Evolutionary conservation across 92 coral and sea anemone species (phyloP).

Genomic region (Zoanthus sociatus): DNA sequence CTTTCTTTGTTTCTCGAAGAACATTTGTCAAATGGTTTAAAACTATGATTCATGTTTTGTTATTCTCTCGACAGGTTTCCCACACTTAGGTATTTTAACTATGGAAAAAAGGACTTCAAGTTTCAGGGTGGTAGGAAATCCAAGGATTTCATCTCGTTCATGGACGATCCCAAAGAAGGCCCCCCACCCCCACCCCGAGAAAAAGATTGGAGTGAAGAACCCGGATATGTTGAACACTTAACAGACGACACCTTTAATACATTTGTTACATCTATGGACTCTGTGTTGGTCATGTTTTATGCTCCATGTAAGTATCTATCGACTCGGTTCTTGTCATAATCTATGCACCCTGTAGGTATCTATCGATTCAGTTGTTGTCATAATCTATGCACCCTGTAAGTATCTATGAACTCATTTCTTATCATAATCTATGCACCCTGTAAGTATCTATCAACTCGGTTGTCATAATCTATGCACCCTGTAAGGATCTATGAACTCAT

Average conservation of each 20-base stretch:
- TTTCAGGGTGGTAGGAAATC: slow-evolving; percentile 88
- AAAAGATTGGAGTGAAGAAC: slow-evolving; percentile 89
- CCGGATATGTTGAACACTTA: slow-evolving; percentile 88
- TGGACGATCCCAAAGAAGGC: slow-evolving; percentile 95
- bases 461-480: too few species aligned
- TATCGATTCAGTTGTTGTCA: slow-evolving; percentile 83
- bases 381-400: slow-evolving; percentile 99
- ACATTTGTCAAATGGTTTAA: too few species aligned
- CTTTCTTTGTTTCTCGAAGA: too few species aligned
- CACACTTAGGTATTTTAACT: slow-evolving; percentile 90
- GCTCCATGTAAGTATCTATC: slow-evolving; percentile 86
- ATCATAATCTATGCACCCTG: too few species aligned
- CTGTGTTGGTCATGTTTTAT: slow-evolving; percentile 98
- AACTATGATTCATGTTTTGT: too few species aligned
- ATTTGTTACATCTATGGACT: slow-evolving; percentile 75
- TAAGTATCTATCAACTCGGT: too few species aligned
- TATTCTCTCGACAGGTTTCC: slow-evolving; percentile 74
- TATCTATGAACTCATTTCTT: neutral
- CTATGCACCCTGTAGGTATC: neutral
- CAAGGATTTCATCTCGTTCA: slow-evolving; percentile 90
- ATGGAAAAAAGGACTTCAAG: slow-evolving; percentile 96
- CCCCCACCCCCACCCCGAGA: slow-evolving; percentile 95
- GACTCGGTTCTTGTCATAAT: too few species aligned
- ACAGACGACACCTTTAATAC: slow-evolving; percentile 83
- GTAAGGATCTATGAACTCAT: too few species aligned